Evolutionary conservation across 2,797 vertebrate species (phyloP), one percentile per base, ranked within the genome.

Genomic region (Anniella stebbinsi): DNA sequence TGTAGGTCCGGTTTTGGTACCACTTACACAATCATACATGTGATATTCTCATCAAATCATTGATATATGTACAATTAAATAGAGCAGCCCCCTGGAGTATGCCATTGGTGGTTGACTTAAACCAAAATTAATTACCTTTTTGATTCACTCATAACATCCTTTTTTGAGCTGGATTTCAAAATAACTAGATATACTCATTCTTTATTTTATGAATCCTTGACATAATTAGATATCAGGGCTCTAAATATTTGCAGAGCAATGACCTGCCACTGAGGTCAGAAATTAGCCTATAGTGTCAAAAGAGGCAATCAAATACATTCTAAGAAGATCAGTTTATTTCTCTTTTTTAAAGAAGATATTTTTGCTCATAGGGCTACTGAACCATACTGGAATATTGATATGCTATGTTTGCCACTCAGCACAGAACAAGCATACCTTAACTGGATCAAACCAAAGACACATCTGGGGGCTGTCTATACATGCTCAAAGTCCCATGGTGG

Each of bases 41-140:
- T 67, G 93, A 93, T 90, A 94, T 92, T 95, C 93, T 95, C 95
- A 95, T 93, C 91, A 92, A 93, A 95, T 93, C 89, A 93, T 94
- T 93, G 95, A 83, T 85, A 77, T 57, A 88, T 17, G 60, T 78
- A 89, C 91, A 86, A 95, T 94, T 94, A 90, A 96, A 95, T 93
- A 91, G 80, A 93, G 87, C 86, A 66, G 41, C 41, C 83, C 94
- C 89, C 92, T 89, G 25, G 93, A 95, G 95, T 66, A 92, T 3
- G 2, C 57, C 70, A 78, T 67, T 84, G 83, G 66, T 85, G 94
- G 92, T 69, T 92, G 83, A 81, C 69, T 93, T 90, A 92, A 93
- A 94, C 80, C 67, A 86, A 89, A 15, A 91, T 80, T 91, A 95
- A 93, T 57, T 90, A 94, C 87, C 60, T 89, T 94, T 96, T 95